These are phyloP conservation scores for Otis tarda DNA, from an alignment of 2,113 vertebrate genomes.

Conservation along the genomic window DNA sequence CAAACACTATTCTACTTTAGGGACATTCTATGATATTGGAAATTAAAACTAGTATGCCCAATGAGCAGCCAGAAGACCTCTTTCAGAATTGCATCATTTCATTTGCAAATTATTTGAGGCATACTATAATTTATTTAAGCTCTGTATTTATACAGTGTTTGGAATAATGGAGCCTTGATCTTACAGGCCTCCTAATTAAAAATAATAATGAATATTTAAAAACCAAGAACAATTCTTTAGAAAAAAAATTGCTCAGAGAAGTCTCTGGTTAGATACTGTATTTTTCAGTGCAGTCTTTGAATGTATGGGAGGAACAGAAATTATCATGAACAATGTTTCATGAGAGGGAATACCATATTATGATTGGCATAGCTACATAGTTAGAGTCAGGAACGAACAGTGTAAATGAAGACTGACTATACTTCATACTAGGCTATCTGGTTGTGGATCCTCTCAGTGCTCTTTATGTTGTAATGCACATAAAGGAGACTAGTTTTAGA, in stretches of 20 bases:
- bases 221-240: neutral
- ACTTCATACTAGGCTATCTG: neutral
- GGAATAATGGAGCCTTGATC: neutral
- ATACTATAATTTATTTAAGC: neutral
- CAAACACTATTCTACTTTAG: neutral
- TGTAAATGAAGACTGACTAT: neutral
- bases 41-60: neutral
- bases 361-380: neutral
- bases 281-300: neutral
- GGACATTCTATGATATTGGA: neutral
- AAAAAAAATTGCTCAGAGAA: neutral
- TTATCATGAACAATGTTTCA: neutral
- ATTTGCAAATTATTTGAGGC: neutral
- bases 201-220: neutral
- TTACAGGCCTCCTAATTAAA: neutral
- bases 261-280: neutral
- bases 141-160: neutral
- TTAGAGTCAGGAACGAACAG: neutral
- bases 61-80: neutral
- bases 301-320: neutral
- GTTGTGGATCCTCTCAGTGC: neutral
- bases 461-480: neutral
- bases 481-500: neutral
- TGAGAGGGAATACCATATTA: neutral
- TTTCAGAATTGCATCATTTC: neutral